These are phyloP conservation scores for Delia radicum DNA, from an alignment of 1,140 invertebrate species.

Conservation along the genomic window DNA sequence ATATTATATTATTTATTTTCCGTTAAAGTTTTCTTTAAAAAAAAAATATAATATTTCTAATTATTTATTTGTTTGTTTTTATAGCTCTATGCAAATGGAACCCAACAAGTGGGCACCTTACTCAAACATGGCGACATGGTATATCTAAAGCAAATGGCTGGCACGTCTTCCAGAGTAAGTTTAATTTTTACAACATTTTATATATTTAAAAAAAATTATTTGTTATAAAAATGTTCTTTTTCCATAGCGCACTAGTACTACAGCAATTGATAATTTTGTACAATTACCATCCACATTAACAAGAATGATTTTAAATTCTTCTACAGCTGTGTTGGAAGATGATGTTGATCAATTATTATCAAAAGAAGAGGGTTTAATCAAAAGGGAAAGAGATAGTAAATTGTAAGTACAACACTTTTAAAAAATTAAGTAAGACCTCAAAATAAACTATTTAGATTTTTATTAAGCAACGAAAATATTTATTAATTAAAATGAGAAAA, in stretches of 20 bases:
- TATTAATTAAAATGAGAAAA: no score
- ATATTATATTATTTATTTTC: no score
- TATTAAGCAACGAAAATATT: no score
- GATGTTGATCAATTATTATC: slow-evolving; percentile 81
- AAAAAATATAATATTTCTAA: no score
- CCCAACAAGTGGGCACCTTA: slow-evolving; percentile 69
- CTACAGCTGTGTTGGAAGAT: slow-evolving; percentile 67
- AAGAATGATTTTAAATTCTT: slow-evolving; percentile 36
- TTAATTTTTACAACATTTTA: background rate
- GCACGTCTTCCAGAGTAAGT: slow-evolving; percentile 57
- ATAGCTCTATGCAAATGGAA: slow-evolving; percentile 62
- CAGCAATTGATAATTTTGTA: slow-evolving; percentile 36
- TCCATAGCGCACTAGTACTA: slow-evolving; percentile 41
- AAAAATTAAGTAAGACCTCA: no score
- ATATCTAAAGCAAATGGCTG: slow-evolving; percentile 74
- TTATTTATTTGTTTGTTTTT: no score
- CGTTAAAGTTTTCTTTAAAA: no score
- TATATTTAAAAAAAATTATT: background rate
- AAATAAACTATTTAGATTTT: no score
- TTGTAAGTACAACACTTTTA: slow-evolving; percentile 61
- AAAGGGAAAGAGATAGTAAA: slow-evolving; percentile 84
- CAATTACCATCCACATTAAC: slow-evolving; percentile 27
- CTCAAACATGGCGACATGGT: slow-evolving; percentile 92
- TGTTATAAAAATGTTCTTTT: no score
- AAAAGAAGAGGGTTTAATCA: slow-evolving; percentile 86